phyloP scores from a whole-genome alignment of 35 echinoderm and acorn worm species.

The Nesometra sesokonis region DNA sequence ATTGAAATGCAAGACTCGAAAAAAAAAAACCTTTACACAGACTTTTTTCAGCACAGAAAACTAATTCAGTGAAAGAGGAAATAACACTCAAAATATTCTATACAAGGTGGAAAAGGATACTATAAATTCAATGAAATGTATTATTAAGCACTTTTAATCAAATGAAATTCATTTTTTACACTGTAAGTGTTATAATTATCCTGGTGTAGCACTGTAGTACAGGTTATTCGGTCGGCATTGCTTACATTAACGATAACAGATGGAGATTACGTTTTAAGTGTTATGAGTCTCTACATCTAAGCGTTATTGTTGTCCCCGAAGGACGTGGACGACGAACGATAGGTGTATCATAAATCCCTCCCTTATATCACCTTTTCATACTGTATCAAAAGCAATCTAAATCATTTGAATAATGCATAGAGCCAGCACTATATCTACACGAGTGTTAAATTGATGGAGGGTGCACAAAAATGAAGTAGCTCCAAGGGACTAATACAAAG shows the following conservation, averaged over 20 bases:
- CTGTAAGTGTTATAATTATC: no score
- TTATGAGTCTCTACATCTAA: neutral
- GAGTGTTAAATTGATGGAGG: neutral
- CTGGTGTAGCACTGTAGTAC: neutral
- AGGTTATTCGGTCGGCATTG: neutral
- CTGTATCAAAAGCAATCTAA: neutral
- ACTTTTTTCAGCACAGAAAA: no score
- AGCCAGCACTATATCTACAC: neutral
- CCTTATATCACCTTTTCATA: neutral
- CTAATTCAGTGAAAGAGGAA: no score
- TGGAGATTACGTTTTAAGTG: neutral
- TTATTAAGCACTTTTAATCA: no score
- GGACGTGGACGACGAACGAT: neutral
- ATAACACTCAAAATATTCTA: no score
- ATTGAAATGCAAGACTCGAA: no score
- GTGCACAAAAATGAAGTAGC: neutral
- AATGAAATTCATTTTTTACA: no score
- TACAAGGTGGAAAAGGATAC: no score
- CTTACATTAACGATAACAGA: neutral
- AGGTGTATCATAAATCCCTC: neutral
- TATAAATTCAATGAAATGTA: no score
- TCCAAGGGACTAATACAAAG: neutral
- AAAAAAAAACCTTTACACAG: no score
- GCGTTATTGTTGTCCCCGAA: neutral
- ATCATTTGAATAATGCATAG: neutral